Evolutionary conservation across 2,797 vertebrate genomes (phyloP).

Genomic region (Peromyscus eremicus): DNA sequence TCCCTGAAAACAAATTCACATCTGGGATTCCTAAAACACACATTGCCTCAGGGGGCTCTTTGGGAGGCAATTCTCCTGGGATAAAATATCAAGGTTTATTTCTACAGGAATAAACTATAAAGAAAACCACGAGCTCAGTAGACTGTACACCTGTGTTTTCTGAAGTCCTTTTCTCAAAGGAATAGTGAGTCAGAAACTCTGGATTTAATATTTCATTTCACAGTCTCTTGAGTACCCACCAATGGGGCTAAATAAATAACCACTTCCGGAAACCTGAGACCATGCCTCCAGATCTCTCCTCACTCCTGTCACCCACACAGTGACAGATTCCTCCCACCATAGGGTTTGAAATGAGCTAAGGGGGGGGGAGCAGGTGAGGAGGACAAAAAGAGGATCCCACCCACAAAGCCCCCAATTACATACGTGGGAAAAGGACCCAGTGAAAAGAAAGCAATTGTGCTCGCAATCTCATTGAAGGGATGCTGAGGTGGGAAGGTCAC

Average conservation of each 20-base stretch:
- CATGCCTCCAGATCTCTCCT: conserved; percentile 60
- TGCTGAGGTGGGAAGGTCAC: not conserved
- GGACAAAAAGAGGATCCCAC: not conserved
- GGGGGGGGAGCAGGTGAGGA: not conserved
- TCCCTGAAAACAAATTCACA: not conserved
- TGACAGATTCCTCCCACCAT: conserved; percentile 17
- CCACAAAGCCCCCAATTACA: not conserved
- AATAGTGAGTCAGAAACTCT: conserved; percentile 67
- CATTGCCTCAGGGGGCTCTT: conserved; percentile 3
- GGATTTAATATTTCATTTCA: conserved; percentile 53
- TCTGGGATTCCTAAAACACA: conserved; percentile 30
- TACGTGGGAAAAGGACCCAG: not conserved
- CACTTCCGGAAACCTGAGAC: conserved; percentile 71
- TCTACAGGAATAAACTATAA: conserved; percentile 58
- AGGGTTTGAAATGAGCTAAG: conserved; percentile 3
- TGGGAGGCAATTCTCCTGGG: conserved; percentile 43
- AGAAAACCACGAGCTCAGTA: conserved; percentile 50
- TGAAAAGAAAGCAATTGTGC: not conserved
- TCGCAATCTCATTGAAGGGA: not conserved
- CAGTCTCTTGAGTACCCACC: conserved; percentile 28
- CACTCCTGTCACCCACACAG: conserved; percentile 39
- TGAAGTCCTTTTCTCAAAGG: conserved; percentile 53
- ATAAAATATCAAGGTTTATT: conserved; percentile 68
- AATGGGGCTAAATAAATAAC: conserved; percentile 46
- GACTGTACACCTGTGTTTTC: conserved; percentile 74